Evolutionary conservation across 2,797 vertebrate genomes (phyloP), one percentile per base, ranked within the genome.

Genomic region (Coilia nasus): DNA sequence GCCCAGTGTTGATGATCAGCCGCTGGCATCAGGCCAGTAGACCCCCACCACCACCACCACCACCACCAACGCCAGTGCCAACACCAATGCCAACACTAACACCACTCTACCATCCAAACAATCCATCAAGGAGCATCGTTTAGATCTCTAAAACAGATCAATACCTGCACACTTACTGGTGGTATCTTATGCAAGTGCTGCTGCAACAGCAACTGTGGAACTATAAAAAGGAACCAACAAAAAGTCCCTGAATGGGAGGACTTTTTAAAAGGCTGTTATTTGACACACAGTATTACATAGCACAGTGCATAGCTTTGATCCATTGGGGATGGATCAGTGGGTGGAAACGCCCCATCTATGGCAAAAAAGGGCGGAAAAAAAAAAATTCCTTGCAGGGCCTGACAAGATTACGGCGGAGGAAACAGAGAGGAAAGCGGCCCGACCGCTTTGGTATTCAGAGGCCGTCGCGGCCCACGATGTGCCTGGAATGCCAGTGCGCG

Each of bases 401-500:
- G 71, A 41, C 71, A 78, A 78, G 71, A 78, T 78, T 78, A 78
- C 19, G 35, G 71, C 7, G 71, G 19, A 44, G n/a, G n/a, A 62
- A 78, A 17, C 35, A 41, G 35, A 19, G 7, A 85, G 80, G 82
- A 6, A 54, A 67, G 82, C 25, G 84, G 83, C 87, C 86, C 81
- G 60, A 82, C 81, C 85, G 85, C 87, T 88, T 89, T 88, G 88
- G 88, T 90, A 87, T 90, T 87, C 86, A 60, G 50, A 84, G 89
- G 81, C 81, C 60, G 82, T 87, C 88, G 81, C 82, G 41, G 57
- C 85, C 84, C 85, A 85, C 87, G 86, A 84, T 87, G 86, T 85
- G 84, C 86, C 82, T 82, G 84, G 85, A 85, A 82, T 86, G 86
- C 71, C 17, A 82, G 82, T 82, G 88, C 86, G 87, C 64, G 67